Conservation (phyloP, 2,888 invertebrate species). For the Holacanthella duospinosa region DNA sequence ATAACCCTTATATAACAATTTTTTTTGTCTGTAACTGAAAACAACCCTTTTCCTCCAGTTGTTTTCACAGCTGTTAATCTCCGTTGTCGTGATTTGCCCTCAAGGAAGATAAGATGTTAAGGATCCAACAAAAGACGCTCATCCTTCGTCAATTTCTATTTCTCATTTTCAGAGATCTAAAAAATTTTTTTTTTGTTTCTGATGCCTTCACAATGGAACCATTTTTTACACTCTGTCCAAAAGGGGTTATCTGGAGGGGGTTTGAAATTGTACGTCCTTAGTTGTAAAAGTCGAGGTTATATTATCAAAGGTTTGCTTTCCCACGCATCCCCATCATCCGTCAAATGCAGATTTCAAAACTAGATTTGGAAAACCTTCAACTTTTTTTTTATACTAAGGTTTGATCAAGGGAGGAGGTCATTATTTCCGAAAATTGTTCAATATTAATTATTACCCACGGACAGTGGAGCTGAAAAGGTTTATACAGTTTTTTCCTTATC, state of each 20-base stretch:
- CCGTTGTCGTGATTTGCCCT: conserved; percentile 23
- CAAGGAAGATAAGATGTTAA: conserved; percentile 11
- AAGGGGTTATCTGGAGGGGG: neutral
- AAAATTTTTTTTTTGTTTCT: neutral
- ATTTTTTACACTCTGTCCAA: neutral
- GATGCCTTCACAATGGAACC: neutral
- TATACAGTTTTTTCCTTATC: neutral
- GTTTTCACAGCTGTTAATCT: conserved; percentile 35
- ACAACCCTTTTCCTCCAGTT: conserved; percentile 8
- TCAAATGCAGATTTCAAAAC: conserved; percentile 1
- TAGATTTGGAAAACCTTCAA: neutral
- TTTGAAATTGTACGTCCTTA: neutral
- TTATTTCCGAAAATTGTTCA: neutral
- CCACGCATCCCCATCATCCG: conserved; percentile 5
- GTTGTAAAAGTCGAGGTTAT: neutral
- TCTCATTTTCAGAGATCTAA: neutral
- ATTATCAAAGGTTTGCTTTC: neutral
- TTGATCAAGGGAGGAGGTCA: neutral
- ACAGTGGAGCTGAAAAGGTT: neutral
- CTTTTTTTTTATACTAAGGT: neutral
- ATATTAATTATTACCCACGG: neutral
- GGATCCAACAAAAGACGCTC: conserved; percentile 12
- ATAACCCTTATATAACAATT: too few species aligned
- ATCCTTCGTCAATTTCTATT: neutral
- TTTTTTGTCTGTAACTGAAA: neutral